Conservation (phyloP, 1,140 invertebrate species). For the Tetramorium simillimum region DNA sequence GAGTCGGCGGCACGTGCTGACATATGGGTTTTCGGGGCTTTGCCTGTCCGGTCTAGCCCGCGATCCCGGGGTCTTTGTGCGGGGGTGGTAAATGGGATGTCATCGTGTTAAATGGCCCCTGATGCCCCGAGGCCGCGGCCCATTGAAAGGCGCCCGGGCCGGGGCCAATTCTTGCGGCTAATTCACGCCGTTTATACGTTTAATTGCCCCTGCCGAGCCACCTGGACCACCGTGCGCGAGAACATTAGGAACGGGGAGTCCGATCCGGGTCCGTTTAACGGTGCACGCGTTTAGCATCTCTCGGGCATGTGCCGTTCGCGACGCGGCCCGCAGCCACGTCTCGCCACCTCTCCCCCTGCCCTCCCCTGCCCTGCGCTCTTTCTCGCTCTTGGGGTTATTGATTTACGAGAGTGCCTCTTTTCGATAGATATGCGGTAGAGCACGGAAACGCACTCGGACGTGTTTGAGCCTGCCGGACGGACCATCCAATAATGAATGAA, state of each 20-base stretch:
- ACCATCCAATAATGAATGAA: not conserved
- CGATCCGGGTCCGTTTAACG: slow-evolving; percentile 28
- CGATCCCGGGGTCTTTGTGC: slow-evolving; percentile 63
- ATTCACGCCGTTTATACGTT: slow-evolving; percentile 75
- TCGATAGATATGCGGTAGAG: not conserved
- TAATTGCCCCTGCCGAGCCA: slow-evolving; percentile 71
- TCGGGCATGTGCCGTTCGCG: slow-evolving; percentile 38
- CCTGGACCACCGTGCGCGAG: slow-evolving; percentile 65
- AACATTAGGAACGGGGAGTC: slow-evolving; percentile 22
- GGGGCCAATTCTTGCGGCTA: slow-evolving; percentile 74
- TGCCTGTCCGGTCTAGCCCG: slow-evolving; percentile 39
- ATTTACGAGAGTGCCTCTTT: slow-evolving; percentile 39
- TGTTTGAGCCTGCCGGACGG: not conserved
- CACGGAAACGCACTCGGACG: not conserved
- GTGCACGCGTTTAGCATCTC: slow-evolving; percentile 12
- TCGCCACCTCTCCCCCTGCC: not conserved
- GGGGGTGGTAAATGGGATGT: slow-evolving; percentile 76
- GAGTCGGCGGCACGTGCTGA: slow-evolving; percentile 64
- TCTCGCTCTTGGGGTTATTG: slow-evolving; percentile 13
- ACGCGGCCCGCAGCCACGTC: not conserved
- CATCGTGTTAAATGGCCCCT: slow-evolving; percentile 78
- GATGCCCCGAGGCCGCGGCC: slow-evolving; percentile 61
- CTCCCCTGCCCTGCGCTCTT: not conserved
- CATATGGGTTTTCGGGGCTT: slow-evolving; percentile 74
- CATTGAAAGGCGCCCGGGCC: slow-evolving; percentile 58